Conservation (phyloP, 2,113 vertebrate genomes). For the Hemiscyllium ocellatum region DNA sequence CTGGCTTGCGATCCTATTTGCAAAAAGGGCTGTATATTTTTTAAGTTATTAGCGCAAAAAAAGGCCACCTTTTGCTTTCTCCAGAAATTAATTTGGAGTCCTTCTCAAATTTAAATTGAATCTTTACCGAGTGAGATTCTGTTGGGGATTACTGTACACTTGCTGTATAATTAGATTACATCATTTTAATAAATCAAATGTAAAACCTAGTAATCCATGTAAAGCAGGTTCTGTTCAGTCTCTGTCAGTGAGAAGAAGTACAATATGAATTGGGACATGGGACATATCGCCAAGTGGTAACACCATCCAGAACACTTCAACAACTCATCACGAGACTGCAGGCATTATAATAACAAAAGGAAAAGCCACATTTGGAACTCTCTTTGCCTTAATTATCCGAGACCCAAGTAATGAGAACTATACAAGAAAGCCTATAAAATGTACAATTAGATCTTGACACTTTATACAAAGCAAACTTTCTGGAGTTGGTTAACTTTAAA, state of each 20-base stretch:
- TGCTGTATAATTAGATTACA: neutral
- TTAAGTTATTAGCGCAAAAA: neutral
- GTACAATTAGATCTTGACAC: neutral
- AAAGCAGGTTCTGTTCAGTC: neutral
- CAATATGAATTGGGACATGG: neutral
- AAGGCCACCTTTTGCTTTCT: neutral
- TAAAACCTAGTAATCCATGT: neutral
- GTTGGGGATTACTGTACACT: neutral
- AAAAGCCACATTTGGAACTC: neutral
- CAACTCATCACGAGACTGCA: neutral
- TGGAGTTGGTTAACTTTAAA: neutral
- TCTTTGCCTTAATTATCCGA: neutral
- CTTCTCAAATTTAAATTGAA: constrained; percentile 14
- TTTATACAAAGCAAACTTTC: neutral
- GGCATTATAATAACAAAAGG: neutral
- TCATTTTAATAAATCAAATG: neutral
- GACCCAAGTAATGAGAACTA: neutral
- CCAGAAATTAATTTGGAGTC: neutral
- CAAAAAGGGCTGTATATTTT: neutral
- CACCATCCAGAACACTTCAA: neutral
- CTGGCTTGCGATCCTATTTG: neutral
- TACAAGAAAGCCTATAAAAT: neutral
- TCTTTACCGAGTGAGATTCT: neutral
- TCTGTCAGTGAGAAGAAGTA: neutral
- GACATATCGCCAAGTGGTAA: neutral